Evolutionary conservation across 2,888 invertebrate genomes (phyloP), one percentile per base, ranked within the genome.

Genomic region (Catotricha subobsoleta): DNA sequence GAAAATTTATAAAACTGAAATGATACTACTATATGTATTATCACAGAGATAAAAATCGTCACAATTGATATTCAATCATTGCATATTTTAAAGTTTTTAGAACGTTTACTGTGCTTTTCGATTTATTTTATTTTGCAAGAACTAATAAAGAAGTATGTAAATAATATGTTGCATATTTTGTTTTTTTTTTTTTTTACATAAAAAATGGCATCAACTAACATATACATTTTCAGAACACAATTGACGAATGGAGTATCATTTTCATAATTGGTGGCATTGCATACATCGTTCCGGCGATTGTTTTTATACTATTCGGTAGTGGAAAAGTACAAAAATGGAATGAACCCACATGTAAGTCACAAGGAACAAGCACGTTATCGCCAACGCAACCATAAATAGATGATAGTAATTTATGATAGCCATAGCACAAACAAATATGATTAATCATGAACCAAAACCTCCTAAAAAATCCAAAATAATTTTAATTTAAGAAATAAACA

Each of bases 271-370:
- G 81, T 1, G 76, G 79, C 1, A 65, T 67, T 0, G 67, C 76
- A 1, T 83, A 82, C 52, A 72, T 74, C 13, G 67, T 74, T 2
- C 71, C 77, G 0, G 80, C 80, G 0, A 37, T 78, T 3, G 61
- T 80, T 43, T 83, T 78, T 58, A 72, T 74, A 52, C 42, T 78
- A 2, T 75, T 81, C 46, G 82, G 82, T 6, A 74, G 76, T 0
- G 78, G 72, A 0, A 71, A 74, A 41, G 73, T 75, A 13, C 82
- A 82, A 53, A 59, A 69, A 2, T 82, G 81, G 80, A 81, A 81
- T 54, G 68, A 66, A 51, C 44, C 18, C n/a, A 34, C 19, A 10
- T n/a, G 21, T 5, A 34, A 6, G n/a, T n/a, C 19, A 5, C n/a
- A 34, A 12, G 21, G 21, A 34, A 21, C 21, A 21, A 20, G 3